Percentiles rank a stretch among this genome's conserved stretches.
phyloP scores from a whole-genome alignment of 2,113 vertebrate genomes.

The Brienomyrus longianalis region DNA sequence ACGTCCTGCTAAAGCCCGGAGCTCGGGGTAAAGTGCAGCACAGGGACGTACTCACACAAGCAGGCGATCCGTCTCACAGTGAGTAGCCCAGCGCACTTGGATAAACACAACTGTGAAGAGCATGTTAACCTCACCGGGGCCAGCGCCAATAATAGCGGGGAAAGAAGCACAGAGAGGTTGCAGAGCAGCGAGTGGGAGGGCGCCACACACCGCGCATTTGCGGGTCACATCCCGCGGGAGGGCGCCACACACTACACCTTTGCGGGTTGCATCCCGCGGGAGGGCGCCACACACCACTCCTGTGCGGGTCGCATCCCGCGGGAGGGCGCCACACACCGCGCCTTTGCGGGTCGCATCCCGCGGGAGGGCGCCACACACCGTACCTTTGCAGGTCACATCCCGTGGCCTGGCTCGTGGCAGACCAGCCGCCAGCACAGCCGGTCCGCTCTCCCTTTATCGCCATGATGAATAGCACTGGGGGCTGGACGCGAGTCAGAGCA shows the following conservation, averaged over 20 bases:
- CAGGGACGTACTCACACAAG: background rate
- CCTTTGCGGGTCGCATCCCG: background rate
- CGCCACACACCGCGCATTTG: conserved; percentile 8
- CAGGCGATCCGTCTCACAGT: background rate
- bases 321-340: conserved; percentile 6
- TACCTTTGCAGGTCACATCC: background rate
- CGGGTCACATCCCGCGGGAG: background rate
- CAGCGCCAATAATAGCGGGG: background rate
- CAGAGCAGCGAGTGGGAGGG: background rate
- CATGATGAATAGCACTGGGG: conserved; percentile 11
- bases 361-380: conserved; percentile 6
- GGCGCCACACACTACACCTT: conserved; percentile 3
- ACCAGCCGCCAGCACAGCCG: background rate
- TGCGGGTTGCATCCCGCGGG: background rate
- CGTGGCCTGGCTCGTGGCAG: background rate
- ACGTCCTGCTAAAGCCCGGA: background rate
- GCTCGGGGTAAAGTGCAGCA: background rate
- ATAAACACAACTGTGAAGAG: background rate
- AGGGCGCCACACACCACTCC: conserved; percentile 5
- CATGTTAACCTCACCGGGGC: background rate
- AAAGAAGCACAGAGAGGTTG: background rate
- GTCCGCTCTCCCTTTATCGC: background rate
- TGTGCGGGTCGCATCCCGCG: background rate
- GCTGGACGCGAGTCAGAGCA: conserved; percentile 2
- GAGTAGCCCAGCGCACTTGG: background rate